Conservation (phyloP, 2,888 invertebrate genomes). For the Drosophila testacea region DNA sequence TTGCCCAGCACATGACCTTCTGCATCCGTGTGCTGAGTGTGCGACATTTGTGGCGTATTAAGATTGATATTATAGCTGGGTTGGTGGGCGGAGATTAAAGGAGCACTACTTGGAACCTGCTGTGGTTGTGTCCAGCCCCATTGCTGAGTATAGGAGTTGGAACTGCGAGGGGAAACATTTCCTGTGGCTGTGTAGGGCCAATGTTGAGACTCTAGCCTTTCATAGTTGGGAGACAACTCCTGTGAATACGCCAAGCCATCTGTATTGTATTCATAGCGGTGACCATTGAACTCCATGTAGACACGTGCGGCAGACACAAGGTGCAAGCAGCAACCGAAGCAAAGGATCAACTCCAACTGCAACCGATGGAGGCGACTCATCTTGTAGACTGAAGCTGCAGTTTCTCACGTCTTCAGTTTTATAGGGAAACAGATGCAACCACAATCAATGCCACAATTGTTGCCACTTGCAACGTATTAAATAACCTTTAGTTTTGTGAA, state of each 20-base stretch:
- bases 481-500: conserved; percentile 4
- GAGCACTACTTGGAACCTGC: conserved; percentile 22
- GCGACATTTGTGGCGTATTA: conserved; percentile 76
- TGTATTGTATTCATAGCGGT: conserved; percentile 83
- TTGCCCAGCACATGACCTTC: conserved; percentile 86
- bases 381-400: conserved; percentile 29
- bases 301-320: conserved; percentile 75
- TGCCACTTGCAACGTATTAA: conserved; percentile 6
- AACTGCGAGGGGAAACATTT: neutral
- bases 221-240: conserved; percentile 60
- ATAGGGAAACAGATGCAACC: conserved; percentile 4
- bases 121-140: conserved; percentile 48
- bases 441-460: conserved; percentile 12
- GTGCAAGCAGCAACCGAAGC: conserved; percentile 7
- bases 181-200: conserved; percentile 11
- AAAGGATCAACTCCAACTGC: conserved; percentile 23
- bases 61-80: conserved; percentile 74
- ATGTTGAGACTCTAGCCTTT: conserved; percentile 5
- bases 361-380: conserved; percentile 27
- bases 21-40: conserved; percentile 81
- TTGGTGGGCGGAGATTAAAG: conserved; percentile 21
- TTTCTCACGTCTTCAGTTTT: neutral
- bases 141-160: conserved; percentile 31
- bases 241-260: conserved; percentile 65
- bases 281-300: conserved; percentile 83